Conservation (phyloP, 2,888 invertebrate species). For the Heliconius sara region DNA sequence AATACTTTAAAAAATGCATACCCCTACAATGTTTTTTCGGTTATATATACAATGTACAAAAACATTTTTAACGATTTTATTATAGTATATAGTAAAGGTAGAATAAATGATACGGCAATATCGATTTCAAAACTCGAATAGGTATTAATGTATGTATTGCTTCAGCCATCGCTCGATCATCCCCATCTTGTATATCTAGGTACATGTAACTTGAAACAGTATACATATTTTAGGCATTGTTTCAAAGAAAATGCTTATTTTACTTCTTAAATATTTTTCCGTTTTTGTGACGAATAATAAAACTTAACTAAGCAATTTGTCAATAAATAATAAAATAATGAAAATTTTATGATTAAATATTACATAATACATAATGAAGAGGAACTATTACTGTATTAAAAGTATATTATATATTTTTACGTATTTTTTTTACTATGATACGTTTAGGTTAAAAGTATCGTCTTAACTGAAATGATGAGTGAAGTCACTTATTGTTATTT, state of each 20-base stretch:
- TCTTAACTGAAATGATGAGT: no score
- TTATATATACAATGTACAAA: no score
- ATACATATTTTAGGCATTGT: neutral
- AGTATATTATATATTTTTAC: no score
- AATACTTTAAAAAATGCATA: no score
- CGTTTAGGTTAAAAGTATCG: no score
- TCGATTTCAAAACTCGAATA: neutral
- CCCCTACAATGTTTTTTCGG: no score
- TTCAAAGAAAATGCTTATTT: neutral
- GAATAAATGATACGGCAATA: neutral
- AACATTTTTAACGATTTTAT: neutral
- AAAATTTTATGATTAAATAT: no score
- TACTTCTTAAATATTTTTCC: neutral
- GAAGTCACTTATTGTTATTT: no score
- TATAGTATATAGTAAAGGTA: neutral
- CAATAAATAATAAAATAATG: no score
- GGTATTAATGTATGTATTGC: neutral
- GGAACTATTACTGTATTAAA: no score
- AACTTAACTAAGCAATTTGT: neutral
- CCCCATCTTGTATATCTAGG: neutral
- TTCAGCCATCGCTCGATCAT: neutral
- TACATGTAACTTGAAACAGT: neutral
- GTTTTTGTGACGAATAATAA: neutral
- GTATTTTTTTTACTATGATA: no score
- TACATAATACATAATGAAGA: no score